Percentiles rank a stretch among this genome's conserved stretches.
Conservation (phyloP, 2,797 vertebrate genomes). For the Zenarchopterus dispar region DNA sequence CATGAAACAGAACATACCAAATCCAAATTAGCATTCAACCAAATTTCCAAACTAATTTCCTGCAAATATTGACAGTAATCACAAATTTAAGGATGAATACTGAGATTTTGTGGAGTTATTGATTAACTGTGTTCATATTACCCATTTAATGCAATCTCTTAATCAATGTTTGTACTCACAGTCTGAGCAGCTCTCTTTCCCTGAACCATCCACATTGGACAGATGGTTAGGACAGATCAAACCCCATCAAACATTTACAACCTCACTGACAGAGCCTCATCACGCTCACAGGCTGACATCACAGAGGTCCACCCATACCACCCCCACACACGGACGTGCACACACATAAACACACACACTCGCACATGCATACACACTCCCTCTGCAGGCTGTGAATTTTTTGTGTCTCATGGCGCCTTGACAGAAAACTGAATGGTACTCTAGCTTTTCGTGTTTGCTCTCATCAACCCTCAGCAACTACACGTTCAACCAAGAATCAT, state of each 20-base stretch:
- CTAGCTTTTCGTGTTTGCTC: background rate
- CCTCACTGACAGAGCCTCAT: slow-evolving; percentile 62
- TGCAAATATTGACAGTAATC: background rate
- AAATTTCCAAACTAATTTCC: background rate
- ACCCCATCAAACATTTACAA: slow-evolving; percentile 82
- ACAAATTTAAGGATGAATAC: background rate
- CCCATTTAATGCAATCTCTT: slow-evolving; percentile 10
- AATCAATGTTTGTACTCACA: slow-evolving; percentile 10
- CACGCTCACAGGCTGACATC: slow-evolving; percentile 56
- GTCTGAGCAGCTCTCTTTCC: slow-evolving; percentile 25
- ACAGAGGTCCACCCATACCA: slow-evolving; percentile 47
- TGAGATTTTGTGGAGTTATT: background rate
- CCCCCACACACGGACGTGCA: slow-evolving; percentile 10
- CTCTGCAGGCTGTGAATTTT: slow-evolving; percentile 4
- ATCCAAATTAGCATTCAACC: too few species aligned
- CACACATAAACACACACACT: slow-evolving; percentile 15
- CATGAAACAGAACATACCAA: too few species aligned
- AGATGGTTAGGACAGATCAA: slow-evolving; percentile 74
- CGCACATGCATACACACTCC: slow-evolving; percentile 21
- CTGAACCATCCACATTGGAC: slow-evolving; percentile 62
- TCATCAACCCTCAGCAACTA: slow-evolving; percentile 2
- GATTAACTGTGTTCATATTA: background rate
- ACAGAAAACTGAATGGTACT: slow-evolving; percentile 10
- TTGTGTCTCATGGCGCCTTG: slow-evolving; percentile 28
- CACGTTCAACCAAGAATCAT: slow-evolving; percentile 4